Base-by-base conservation (phyloP, 2,113 vertebrate genomes). In the Heloderma charlesbogerti region DNA sequence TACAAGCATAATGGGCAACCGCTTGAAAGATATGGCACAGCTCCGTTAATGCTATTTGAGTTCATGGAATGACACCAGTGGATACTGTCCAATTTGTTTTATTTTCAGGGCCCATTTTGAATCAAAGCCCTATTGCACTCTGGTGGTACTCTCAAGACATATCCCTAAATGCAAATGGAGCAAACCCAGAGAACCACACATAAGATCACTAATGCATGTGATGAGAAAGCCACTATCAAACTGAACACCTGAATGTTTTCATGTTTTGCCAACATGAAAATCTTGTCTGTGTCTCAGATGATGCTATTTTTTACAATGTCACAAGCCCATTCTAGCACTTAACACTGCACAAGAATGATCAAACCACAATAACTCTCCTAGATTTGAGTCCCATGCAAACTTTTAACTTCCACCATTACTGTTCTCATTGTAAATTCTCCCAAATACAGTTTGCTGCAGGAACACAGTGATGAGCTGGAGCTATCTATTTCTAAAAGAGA, bases 401-500 rank as follows among this genome's bases (percentile, higher is more conserved):
- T 81, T 91, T 90, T 20, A 16, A 34, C 31, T 88, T 77, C 18
- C 18, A 43, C 43, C 34, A 86, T 37, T 45, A 40, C 72, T 1
- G 60, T 45, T 31, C 48, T 91, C 34, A 90, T 15, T 29, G 77
- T 0, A 9, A 29, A 43, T 63, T 67, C 93, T 12, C 84, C 66
- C 86, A 81, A 95, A 89, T 57, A 34, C 43, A 71, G 82, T 90
- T 86, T 91, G 89, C 79, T 90, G 89, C 8, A 0, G 67, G 93
- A 92, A 93, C 90, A 89, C 34, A 95, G 91, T 34, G 78, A 95
- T 72, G 87, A 90, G 89, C 93, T 93, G 87, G 78, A 92, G 91
- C 91, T 89, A 85, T 37, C 88, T 93, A 88, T 31, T 93, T 89
- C 91, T 92, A 93, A 84, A 92, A 83, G 25, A 86, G 91, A 90